Conservation (phyloP, 2,888 invertebrate species). For the Lathronympha strigana region DNA sequence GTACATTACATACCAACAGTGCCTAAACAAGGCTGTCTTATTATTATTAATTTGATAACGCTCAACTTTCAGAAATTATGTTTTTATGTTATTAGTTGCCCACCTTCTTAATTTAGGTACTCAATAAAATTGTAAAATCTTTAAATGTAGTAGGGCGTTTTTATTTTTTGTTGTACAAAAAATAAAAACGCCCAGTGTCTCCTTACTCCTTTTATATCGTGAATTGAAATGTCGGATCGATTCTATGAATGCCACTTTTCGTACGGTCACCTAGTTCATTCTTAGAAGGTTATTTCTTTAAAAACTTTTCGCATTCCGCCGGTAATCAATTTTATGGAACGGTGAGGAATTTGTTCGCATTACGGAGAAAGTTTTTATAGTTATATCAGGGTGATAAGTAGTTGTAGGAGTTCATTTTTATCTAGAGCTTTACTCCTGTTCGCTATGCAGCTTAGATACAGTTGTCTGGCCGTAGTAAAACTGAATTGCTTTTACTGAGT, state of each 20-base stretch:
- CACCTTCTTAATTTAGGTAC: no score
- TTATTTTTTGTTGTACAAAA: neutral
- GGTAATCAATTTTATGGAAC: conserved; percentile 37
- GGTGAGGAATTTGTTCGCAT: conserved; percentile 29
- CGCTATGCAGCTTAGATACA: conserved; percentile 2
- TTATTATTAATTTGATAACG: no score
- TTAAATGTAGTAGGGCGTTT: no score
- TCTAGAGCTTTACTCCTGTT: conserved; percentile 24
- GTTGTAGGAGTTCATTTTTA: conserved; percentile 24
- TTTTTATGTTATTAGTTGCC: no score
- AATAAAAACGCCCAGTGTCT: neutral
- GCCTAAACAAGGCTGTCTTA: no score
- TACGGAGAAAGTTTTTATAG: conserved; percentile 22
- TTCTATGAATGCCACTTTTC: neutral
- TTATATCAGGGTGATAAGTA: conserved; percentile 29
- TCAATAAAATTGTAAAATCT: no score
- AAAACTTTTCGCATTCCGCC: conserved; percentile 32
- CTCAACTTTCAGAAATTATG: no score
- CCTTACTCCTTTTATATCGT: neutral
- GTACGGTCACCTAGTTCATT: conserved; percentile 23
- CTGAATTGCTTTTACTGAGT: conserved; percentile 33
- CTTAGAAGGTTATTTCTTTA: conserved; percentile 26
- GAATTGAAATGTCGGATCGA: neutral
- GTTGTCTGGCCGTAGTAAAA: conserved; percentile 12
- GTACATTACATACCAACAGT: no score